Base-by-base conservation (phyloP, 2,888 invertebrate species). In the Falcaria lacertinaria region DNA sequence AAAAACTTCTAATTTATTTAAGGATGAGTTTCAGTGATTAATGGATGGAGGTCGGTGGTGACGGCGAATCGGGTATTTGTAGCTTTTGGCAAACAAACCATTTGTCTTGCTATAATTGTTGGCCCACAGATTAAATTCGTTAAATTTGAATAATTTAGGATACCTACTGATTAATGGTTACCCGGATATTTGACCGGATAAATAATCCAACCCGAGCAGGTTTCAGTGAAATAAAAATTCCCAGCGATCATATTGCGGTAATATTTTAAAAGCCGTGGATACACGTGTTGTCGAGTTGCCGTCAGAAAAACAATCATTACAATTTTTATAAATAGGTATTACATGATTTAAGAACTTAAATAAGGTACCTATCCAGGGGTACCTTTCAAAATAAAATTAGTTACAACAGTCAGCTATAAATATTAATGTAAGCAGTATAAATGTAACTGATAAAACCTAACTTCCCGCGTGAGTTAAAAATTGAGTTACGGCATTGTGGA, bases 51-150 rank as follows among this genome's bases (percentile, higher is more conserved):
- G 47, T 60, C 45, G 42, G 33, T 17, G 39, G 36, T 13, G 41
- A 47, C 39, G 33, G 33, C 35, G 42, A 11, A 43, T 44, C 45
- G 47, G 34, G 43, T 54, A 50, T 59, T 48, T 54, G 43, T 43
- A 48, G 48, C 47, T 50, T 60, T 63, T 52, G 51, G 42, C 50
- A 50, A 61, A 60, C 61, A 61, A 57, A 60, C 52, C 63, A 66
- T 69, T 63, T 54, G 54, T 68, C 60, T 60, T 58, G 41, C 14
- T 49, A 42, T 59, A 60, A 57, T 59, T 54, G 51, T 59, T 41
- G 48, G 56, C 50, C 53, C 51, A 39, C 42, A 59, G 61, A 69
- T 72, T 64, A 64, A 63, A 57, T 59, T 56, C 44, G 51, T 62
- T 58, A 42, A 50, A 48, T 45, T 50, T 46, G 47, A 47, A 50